Evolutionary conservation across 2,888 invertebrate genomes (phyloP).

Genomic region (Lydus trimaculatus): DNA sequence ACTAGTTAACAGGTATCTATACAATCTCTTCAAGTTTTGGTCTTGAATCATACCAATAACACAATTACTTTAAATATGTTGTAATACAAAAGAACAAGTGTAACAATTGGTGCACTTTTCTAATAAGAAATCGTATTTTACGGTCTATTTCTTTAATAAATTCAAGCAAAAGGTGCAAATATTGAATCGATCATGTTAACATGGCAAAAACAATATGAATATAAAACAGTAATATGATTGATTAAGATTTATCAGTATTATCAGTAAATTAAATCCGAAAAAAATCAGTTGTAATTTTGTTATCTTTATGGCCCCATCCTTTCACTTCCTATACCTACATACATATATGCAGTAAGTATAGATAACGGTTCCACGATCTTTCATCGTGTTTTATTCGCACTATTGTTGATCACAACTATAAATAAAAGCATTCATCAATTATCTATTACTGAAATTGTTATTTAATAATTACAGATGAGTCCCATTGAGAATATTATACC

Average conservation of each 20-base stretch:
- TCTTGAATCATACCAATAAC: neutral
- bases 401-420: constrained; percentile 17
- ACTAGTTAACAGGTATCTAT: neutral
- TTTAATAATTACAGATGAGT: constrained; percentile 56
- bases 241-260: constrained; percentile 12
- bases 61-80: constrained; percentile 3
- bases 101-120: constrained; percentile 22
- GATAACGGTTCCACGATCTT: neutral
- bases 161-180: constrained; percentile 37
- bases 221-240: constrained; percentile 29
- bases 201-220: constrained; percentile 40
- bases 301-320: neutral
- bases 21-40: constrained; percentile 5
- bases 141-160: constrained; percentile 38
- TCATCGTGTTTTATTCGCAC: constrained; percentile 7
- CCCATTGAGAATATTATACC: constrained; percentile 59
- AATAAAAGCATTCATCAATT: neutral
- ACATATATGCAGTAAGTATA: neutral
- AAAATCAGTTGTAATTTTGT: neutral
- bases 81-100: constrained; percentile 13
- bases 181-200: constrained; percentile 28
- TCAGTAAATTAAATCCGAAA: neutral
- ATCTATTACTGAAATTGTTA: neutral
- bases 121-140: constrained; percentile 23
- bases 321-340: neutral